A percentile compares a stretch with the other conserved stretches of the same genome.
phyloP scores from a whole-genome alignment of 2,888 invertebrate species.

The Willowsia nigromaculata region DNA sequence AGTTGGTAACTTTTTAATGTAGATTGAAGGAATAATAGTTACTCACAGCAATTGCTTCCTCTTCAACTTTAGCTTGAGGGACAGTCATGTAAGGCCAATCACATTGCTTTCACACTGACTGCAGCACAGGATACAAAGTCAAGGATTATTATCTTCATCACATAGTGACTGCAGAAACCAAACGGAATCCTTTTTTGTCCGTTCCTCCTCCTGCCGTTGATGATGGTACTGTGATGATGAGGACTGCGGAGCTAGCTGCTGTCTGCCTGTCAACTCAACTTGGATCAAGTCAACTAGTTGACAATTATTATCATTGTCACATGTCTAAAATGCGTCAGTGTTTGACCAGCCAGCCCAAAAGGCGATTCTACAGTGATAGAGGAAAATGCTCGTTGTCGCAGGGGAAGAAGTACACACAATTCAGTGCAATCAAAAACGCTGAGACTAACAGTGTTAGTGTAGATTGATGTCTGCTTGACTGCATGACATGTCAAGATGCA shows the following conservation, averaged over 20 bases:
- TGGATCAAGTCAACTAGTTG: conserved; percentile 65
- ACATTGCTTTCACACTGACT: conserved; percentile 27
- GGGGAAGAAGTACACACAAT: not conserved
- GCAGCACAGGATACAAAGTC: not conserved
- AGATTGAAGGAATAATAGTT: not conserved
- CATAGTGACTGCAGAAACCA: not conserved
- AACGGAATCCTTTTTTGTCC: not conserved
- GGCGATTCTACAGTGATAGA: not conserved
- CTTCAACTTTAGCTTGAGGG: not conserved
- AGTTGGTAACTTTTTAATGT: not conserved
- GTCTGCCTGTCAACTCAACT: conserved; percentile 63
- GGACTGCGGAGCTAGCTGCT: conserved; percentile 45
- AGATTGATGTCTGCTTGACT: conserved; percentile 52
- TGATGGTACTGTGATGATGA: conserved; percentile 14
- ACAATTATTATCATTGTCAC: conserved; percentile 68
- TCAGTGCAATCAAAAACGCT: not conserved
- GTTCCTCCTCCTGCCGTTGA: conserved; percentile 34
- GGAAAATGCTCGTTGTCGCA: not conserved
- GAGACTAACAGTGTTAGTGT: not conserved
- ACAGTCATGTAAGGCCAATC: conserved; percentile 16
- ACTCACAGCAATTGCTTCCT: not conserved
- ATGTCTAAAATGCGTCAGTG: conserved; percentile 62
- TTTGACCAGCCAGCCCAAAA: conserved; percentile 56
- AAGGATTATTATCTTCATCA: conserved; percentile 7
- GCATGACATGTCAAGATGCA: conserved; percentile 32